A percentile compares a stretch with the other conserved stretches of the same genome.
Evolutionary conservation across 2,797 vertebrate genomes (phyloP).

Genomic region (Coregonus sp.): DNA sequence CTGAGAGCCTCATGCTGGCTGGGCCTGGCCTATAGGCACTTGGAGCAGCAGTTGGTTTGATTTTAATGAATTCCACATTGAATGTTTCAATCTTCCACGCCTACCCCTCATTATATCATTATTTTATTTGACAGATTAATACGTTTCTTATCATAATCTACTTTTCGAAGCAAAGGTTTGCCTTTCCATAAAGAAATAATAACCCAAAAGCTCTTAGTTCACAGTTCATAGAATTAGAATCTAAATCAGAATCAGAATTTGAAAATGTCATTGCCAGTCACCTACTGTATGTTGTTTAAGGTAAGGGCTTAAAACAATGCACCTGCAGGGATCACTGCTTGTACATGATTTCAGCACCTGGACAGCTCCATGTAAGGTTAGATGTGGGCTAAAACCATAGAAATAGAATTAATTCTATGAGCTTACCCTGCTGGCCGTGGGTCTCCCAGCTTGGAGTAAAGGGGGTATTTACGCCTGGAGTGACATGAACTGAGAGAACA

Average conservation of each 20-base stretch:
- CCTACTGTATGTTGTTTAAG: not conserved
- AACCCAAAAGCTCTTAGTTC: not conserved
- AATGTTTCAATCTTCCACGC: not conserved
- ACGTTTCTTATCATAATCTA: not conserved
- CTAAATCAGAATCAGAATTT: not conserved
- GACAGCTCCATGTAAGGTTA: slow-evolving; percentile 52
- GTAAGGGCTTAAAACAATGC: not conserved
- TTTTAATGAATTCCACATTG: not conserved
- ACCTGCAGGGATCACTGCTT: not conserved
- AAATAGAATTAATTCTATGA: not conserved
- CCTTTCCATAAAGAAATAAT: not conserved
- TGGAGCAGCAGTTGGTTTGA: not conserved
- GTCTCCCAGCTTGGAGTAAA: not conserved
- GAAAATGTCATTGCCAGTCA: not conserved
- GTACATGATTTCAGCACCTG: slow-evolving; percentile 49
- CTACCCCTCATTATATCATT: not conserved
- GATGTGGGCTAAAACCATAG: not conserved
- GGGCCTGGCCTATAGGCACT: not conserved
- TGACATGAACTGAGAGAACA: not conserved
- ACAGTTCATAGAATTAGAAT: not conserved
- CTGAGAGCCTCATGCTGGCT: not conserved
- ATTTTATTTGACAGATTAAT: not conserved
- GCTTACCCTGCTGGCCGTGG: not conserved
- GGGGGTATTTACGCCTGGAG: not conserved
- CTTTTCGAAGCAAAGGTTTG: not conserved